A percentile compares a stretch with the other conserved stretches of the same genome.
Conservation (phyloP, 92 coral and sea anemone species). For the Paramuricea clavata region DNA sequence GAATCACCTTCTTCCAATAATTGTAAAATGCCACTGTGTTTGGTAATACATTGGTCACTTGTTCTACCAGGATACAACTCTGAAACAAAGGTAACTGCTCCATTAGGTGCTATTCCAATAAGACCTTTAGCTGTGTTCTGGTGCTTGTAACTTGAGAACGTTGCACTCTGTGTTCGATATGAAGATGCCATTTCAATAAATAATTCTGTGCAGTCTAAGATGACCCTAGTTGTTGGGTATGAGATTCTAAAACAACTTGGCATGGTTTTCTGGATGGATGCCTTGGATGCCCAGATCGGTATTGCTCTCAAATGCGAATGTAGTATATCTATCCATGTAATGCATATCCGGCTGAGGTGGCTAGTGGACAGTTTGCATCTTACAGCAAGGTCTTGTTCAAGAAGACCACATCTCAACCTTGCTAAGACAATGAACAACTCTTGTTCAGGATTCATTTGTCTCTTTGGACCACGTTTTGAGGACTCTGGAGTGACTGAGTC, state of each 20-base stretch:
- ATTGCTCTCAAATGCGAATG: not conserved
- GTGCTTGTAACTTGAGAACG: slow-evolving; percentile 9
- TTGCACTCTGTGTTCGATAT: slow-evolving; percentile 10
- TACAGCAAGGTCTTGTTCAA: slow-evolving; percentile 11
- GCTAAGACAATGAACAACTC: slow-evolving; percentile 9
- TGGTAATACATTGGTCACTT: slow-evolving; percentile 12
- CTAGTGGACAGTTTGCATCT: slow-evolving; percentile 13
- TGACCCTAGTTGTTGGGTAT: slow-evolving; percentile 4
- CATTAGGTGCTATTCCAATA: slow-evolving; percentile 8
- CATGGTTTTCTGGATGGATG: not conserved
- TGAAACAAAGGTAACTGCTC: slow-evolving; percentile 12
- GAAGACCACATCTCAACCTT: slow-evolving; percentile 25
- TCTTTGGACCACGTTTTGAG: slow-evolving; percentile 16
- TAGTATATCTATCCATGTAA: not conserved
- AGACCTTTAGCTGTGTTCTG: slow-evolving; percentile 11
- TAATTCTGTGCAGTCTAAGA: slow-evolving; percentile 6
- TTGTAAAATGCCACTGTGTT: slow-evolving; percentile 13
- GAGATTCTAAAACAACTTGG: not conserved
- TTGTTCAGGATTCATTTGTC: slow-evolving; percentile 8
- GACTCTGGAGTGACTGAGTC: slow-evolving; percentile 14
- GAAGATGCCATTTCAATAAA: slow-evolving; percentile 15
- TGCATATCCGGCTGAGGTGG: slow-evolving; percentile 17
- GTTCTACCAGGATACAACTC: not conserved
- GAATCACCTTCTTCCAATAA: slow-evolving; percentile 19
- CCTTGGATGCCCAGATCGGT: not conserved